Evolutionary conservation across 1,140 invertebrate species (phyloP).

Genomic region (Drosophila insularis): DNA sequence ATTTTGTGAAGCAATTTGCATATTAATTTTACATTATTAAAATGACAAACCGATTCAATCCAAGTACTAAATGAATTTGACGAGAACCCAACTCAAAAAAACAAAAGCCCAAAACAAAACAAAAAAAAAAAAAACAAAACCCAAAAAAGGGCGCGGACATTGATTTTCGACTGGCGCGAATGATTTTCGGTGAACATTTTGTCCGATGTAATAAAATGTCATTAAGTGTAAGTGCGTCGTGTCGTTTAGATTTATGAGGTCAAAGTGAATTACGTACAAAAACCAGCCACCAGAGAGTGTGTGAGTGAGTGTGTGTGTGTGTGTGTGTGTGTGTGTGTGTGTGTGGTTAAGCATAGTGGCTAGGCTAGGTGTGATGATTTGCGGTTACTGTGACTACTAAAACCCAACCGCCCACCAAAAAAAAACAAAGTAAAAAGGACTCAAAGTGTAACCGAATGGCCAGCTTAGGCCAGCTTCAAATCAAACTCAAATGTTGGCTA

Average conservation of each 20-base stretch:
- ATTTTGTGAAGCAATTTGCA: slow-evolving; percentile 52
- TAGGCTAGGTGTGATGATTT: slow-evolving; percentile 20
- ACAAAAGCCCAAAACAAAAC: too few species aligned
- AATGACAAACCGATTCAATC: slow-evolving; percentile 29
- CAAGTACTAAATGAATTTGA: background rate
- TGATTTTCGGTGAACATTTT: slow-evolving; percentile 39
- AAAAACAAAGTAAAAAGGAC: background rate
- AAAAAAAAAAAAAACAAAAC: too few species aligned
- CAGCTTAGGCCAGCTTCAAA: slow-evolving; percentile 24
- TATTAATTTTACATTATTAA: slow-evolving; percentile 65
- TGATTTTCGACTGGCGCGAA: slow-evolving; percentile 20
- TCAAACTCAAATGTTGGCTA: slow-evolving; percentile 16
- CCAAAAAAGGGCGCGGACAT: background rate
- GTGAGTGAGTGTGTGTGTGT: background rate
- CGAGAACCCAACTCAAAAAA: slow-evolving; percentile 2
- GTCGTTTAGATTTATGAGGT: slow-evolving; percentile 62
- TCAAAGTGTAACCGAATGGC: background rate
- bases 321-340: slow-evolving; percentile 7
- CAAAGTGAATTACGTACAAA: slow-evolving; percentile 35
- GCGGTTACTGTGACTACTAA: slow-evolving; percentile 35
- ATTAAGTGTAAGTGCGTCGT: slow-evolving; percentile 62
- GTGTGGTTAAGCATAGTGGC: slow-evolving; percentile 8
- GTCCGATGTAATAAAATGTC: slow-evolving; percentile 71
- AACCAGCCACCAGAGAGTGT: background rate
- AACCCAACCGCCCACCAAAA: background rate